A percentile compares a stretch with the other conserved stretches of the same genome.
phyloP scores from a whole-genome alignment of 2,113 vertebrate species.

The Rattus norvegicus region GRCr8 NC_086020.1:248107501-248108000 shows the following conservation, averaged over 20 bases:
- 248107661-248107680: constrained; percentile 62
- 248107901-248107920: constrained; percentile 92
- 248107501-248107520: not conserved
- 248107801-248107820: constrained; percentile 91
- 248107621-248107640: not conserved
- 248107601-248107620: not conserved
- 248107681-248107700: constrained; percentile 77
- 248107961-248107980: constrained; percentile 89
- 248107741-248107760: constrained; percentile 81
- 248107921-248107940: constrained; percentile 92
- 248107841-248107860: constrained; percentile 88
- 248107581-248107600: not conserved
- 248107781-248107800: constrained; percentile 92
- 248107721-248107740: constrained; percentile 87
- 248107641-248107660: constrained; percentile 57
- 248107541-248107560: not conserved
- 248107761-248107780: constrained; percentile 83
- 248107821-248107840: constrained; percentile 88
- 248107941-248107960: constrained; percentile 91
- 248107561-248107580: not conserved
- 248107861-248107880: constrained; percentile 90
- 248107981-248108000: constrained; percentile 86
- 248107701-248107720: constrained; percentile 76
- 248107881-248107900: constrained; percentile 90
- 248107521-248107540: not conserved